These are phyloP conservation scores for Istiophorus platypterus DNA, from an alignment of 2,113 vertebrate species.

Conservation along the genomic window DNA sequence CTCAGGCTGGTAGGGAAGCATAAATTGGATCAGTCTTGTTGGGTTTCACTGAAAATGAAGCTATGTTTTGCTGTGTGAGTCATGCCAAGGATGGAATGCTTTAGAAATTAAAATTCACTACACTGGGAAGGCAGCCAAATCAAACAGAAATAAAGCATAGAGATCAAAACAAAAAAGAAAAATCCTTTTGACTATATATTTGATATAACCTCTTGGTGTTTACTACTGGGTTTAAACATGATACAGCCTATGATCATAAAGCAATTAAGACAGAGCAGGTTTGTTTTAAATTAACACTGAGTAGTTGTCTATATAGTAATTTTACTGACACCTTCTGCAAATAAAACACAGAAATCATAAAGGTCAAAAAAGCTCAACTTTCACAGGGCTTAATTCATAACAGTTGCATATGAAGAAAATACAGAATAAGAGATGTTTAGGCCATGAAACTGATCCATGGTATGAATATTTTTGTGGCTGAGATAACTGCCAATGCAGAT, in stretches of 20 bases:
- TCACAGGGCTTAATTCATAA: too few species aligned
- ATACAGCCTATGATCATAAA: background rate
- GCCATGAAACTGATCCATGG: too few species aligned
- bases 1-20: background rate
- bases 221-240: background rate
- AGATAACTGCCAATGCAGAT: background rate
- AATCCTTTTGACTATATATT: background rate
- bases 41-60: constrained; percentile 58
- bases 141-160: constrained; percentile 3
- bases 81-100: constrained; percentile 21
- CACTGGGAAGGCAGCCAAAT: constrained; percentile 23
- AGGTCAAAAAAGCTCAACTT: too few species aligned
- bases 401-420: too few species aligned
- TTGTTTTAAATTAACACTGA: background rate
- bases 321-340: too few species aligned
- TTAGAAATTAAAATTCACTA: background rate
- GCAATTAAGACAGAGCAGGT: background rate
- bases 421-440: too few species aligned
- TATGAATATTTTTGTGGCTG: too few species aligned
- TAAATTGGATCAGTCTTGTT: constrained; percentile 57
- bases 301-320: too few species aligned
- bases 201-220: background rate
- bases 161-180: constrained; percentile 22
- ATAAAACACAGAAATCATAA: too few species aligned
- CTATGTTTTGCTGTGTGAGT: constrained; percentile 26